phyloP scores from a whole-genome alignment of 2,888 invertebrate genomes.

The Stenodera caucasica region DNA sequence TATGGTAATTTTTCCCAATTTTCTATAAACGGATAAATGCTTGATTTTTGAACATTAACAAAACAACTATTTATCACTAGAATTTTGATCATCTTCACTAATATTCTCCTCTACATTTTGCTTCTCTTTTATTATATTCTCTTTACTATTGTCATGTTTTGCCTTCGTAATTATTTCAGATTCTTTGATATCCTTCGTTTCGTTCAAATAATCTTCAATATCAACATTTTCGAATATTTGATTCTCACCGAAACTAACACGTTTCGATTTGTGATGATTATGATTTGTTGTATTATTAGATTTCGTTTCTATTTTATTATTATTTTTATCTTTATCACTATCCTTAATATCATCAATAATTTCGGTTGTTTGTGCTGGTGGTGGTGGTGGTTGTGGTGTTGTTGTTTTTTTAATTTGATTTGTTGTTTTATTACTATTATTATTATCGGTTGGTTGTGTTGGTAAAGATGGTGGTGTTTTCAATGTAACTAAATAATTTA shows the following conservation, averaged over 20 bases:
- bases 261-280: slow-evolving; percentile 39
- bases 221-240: slow-evolving; percentile 51
- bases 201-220: slow-evolving; percentile 39
- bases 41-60: neutral
- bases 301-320: slow-evolving; percentile 11
- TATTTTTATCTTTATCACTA: neutral
- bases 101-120: neutral
- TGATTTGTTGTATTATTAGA: neutral
- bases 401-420: neutral
- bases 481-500: slow-evolving; percentile 59
- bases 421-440: neutral
- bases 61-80: neutral
- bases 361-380: too few species aligned
- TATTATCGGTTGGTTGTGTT: slow-evolving; percentile 3
- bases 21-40: neutral
- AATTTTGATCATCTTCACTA: neutral
- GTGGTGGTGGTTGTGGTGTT: neutral
- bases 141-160: too few species aligned
- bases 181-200: slow-evolving; percentile 18
- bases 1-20: neutral
- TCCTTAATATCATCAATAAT: neutral
- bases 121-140: neutral
- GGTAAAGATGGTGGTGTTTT: slow-evolving; percentile 35
- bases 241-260: slow-evolving; percentile 55
- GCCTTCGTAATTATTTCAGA: neutral